A percentile compares a stretch with the other conserved stretches of the same genome.
Conservation (phyloP, 2,888 invertebrate genomes). For the Erpobdella octoculata region DNA sequence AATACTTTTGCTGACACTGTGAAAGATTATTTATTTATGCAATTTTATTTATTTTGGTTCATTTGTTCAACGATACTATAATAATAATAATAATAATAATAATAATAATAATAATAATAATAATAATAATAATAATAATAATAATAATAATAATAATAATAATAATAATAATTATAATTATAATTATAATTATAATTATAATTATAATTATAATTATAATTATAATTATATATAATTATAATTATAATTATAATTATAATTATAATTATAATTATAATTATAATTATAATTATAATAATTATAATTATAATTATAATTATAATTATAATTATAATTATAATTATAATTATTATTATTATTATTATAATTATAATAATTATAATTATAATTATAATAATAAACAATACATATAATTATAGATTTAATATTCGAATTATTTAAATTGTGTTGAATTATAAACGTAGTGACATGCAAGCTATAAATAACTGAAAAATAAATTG, state of each 20-base stretch:
- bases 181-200: background rate
- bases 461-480: too few species aligned
- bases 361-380: background rate
- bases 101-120: too few species aligned
- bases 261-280: background rate
- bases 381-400: too few species aligned
- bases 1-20: too few species aligned
- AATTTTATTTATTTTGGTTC: too few species aligned
- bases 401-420: too few species aligned
- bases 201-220: background rate
- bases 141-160: background rate
- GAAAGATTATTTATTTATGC: too few species aligned
- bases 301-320: background rate
- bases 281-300: background rate
- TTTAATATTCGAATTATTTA: too few species aligned
- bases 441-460: too few species aligned
- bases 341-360: background rate
- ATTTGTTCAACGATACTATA: too few species aligned
- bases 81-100: too few species aligned
- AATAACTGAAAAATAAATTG: too few species aligned
- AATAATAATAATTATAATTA: background rate
- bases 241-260: background rate
- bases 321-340: background rate
- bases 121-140: background rate
- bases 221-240: slow-evolving; percentile 2